Base-by-base conservation (phyloP, 2,797 vertebrate species). In the Danio aesculapii region DNA sequence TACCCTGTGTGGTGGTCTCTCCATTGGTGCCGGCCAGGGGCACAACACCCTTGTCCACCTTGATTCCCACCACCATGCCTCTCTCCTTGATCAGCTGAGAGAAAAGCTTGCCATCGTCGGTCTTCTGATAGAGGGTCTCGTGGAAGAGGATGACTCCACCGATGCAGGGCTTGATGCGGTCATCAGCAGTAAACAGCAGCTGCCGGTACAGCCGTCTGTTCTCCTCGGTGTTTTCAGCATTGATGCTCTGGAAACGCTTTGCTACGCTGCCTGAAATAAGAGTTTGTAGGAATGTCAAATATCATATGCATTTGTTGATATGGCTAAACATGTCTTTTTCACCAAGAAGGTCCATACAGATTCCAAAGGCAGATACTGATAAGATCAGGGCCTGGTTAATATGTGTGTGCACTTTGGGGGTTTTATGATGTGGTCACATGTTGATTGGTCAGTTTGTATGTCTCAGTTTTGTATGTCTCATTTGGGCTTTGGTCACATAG, bases 61-160 rank as follows among this genome's bases (percentile, higher is more conserved):
- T 98, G 93, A 98, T 98, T 85, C 97, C 97, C 0, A 97, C 96
- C 6, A 97, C 91, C 85, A 92, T 95, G 0, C 91, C 92, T 87
- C 96, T 96, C 16, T 90, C 90, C 50, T 95, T 95, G 87, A 98
- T 96, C 86, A 96, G 88, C 90, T 96, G 77, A 67, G 95, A 88
- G 89, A 98, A 98, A 80, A 85, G 14, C 81, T 94, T 93, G 93
- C 96, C 96, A 3, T 92, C 84, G 0, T 97, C 96, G 0, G 94
- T 82, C 89, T 97, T 97, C 93, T 99, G 97, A 93, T 99, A 98
- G 85, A 98, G 94, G 2, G 97, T 98, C 94, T 98, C 97, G 0
- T 98, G 97, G 94, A 98, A 98, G 74, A 97, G 94, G 92, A 98
- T 99, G 77, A 96, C 96, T 0, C 97, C 97, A 0, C 97, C 97